Evolutionary conservation across 2,113 vertebrate species (phyloP), one percentile per base, ranked within the genome.

Genomic region (Stegastes partitus): DNA sequence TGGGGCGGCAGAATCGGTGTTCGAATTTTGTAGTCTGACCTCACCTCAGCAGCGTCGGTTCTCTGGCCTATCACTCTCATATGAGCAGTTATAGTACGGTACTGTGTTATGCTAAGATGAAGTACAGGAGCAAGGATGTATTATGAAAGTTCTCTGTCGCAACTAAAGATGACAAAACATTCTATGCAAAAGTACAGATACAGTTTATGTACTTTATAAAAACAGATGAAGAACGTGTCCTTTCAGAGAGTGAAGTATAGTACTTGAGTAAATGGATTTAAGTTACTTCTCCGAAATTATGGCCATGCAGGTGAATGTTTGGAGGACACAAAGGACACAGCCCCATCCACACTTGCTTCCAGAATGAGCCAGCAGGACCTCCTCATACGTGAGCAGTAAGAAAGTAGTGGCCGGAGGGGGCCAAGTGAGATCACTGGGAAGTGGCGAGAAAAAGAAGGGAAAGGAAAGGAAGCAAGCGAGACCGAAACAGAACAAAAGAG

Each of bases 401-500:
- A 74, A 66, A 66, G 59, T 11, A 68, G 50, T 39, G 64, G 72
- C 49, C 54, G 50, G 55, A 72, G 18, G 68, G 56, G 56, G 31
- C 68, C 22, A 25, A 83, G 31, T 19, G 49, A 25, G 22, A 72
- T 58, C 63, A 49, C 55, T 47, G 50, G 44, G 55, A 34, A 80
- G 83, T 34, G 69, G 58, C 74, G 2, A 73, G 50, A 85, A 66
- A 61, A 42, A 2, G 14, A 23, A 26, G 42, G 31, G 26, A 47
- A 57, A 44, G 37, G 64, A 56, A 68, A 63, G 50, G 62, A 61
- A 70, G 79, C 71, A 57, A 74, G 69, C 76, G 65, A 74, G 80
- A 86, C 62, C 68, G 42, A 76, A 75, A 74, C 49, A 73, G 54
- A 61, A 69, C 55, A 75, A 79, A 71, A 67, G 68, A 47, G 62